Percentiles rank a stretch among this genome's conserved stretches.
These are phyloP conservation scores for Drosophila tani DNA, from an alignment of 1,140 invertebrate species.

Conservation along the genomic window DNA sequence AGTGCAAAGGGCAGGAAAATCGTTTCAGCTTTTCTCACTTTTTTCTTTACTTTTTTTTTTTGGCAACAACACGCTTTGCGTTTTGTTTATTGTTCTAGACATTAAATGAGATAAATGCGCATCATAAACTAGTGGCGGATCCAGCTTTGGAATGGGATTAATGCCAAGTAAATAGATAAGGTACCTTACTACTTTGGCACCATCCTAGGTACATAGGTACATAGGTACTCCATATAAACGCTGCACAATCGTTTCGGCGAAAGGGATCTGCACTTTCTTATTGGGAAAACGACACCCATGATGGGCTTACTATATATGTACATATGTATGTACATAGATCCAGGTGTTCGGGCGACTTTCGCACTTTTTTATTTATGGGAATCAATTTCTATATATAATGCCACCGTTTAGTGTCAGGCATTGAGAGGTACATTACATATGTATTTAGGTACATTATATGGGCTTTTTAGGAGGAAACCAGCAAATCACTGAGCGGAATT, in stretches of 20 bases:
- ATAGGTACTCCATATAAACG: not conserved
- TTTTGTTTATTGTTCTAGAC: conserved; percentile 56
- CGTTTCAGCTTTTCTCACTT: not conserved
- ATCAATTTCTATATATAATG: conserved; percentile 20
- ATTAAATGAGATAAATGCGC: conserved; percentile 50
- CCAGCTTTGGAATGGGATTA: conserved; percentile 21
- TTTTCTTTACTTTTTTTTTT: conserved; percentile 23
- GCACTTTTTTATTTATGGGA: conserved; percentile 28
- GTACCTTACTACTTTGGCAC: not conserved
- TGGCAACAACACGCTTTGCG: conserved; percentile 27
- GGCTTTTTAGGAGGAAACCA: too few relatives aligned
- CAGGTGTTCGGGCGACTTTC: conserved; percentile 14
- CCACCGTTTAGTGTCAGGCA: conserved; percentile 23
- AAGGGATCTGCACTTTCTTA: not conserved
- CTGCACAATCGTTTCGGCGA: not conserved
- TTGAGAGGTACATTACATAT: not conserved
- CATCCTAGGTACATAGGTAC: not conserved
- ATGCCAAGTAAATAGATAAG: conserved; percentile 36
- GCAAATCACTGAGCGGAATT: conserved; percentile 6
- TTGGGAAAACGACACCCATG: conserved; percentile 6
- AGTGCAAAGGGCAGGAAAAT: conserved; percentile 38
- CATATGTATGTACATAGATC: not conserved
- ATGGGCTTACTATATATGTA: conserved; percentile 12
- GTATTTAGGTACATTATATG: not conserved
- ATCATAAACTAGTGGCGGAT: conserved; percentile 37